phyloP scores from a whole-genome alignment of 2,888 invertebrate genomes.

The Danaus chrysippus region DNA sequence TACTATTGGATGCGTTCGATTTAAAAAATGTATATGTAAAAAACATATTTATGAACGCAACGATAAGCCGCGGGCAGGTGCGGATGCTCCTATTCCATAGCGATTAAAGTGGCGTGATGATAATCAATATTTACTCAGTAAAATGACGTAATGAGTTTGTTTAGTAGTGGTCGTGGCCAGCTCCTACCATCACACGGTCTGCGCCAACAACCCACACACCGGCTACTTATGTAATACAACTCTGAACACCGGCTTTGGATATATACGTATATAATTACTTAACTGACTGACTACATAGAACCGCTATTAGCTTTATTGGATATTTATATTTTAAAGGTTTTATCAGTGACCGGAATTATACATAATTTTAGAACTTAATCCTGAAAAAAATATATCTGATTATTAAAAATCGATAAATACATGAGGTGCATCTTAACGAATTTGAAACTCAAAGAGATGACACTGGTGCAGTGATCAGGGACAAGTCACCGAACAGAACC shows the following conservation, averaged over 20 bases:
- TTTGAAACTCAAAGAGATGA: conserved; percentile 43
- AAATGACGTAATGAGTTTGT: conserved; percentile 64
- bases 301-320: neutral
- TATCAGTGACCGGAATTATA: no score
- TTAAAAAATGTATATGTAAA: no score
- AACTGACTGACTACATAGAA: neutral
- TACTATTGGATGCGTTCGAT: no score
- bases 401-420: conserved; percentile 30
- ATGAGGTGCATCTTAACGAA: conserved; percentile 42
- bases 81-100: conserved; percentile 48
- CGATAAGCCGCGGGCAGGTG: conserved; percentile 45
- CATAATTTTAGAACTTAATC: neutral
- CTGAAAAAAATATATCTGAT: neutral
- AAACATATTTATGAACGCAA: conserved; percentile 1
- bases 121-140: conserved; percentile 72
- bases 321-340: neutral
- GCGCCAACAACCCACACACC: neutral
- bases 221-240: conserved; percentile 22
- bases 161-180: conserved; percentile 49
- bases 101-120: conserved; percentile 60
- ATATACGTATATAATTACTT: no score
- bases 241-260: neutral
- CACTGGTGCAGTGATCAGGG: conserved; percentile 43
- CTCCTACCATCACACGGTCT: conserved; percentile 44
- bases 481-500: conserved; percentile 44